Conservation (phyloP, 2,888 invertebrate species). For the Pocota personata region DNA sequence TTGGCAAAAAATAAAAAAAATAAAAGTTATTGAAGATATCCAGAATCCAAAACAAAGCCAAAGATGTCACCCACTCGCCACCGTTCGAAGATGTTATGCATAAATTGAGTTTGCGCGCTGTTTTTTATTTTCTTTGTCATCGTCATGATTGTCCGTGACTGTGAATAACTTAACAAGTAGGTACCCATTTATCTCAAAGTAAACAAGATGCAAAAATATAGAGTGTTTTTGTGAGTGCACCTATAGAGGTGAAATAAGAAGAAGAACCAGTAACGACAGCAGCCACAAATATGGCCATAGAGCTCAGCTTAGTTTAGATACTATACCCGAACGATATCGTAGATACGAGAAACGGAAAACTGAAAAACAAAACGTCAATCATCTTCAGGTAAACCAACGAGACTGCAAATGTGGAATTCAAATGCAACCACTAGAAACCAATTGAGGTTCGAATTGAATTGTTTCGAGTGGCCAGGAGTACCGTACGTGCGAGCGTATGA, state of each 20-base stretch:
- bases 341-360: conserved; percentile 22
- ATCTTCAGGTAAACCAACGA: conserved; percentile 45
- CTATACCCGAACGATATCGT: conserved; percentile 34
- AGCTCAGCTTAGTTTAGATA: conserved; percentile 35
- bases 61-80: conserved; percentile 74
- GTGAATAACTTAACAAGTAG: conserved; percentile 70
- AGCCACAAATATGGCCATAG: conserved; percentile 49
- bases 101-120: conserved; percentile 57
- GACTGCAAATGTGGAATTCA: conserved; percentile 69
- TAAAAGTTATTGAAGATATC: conserved; percentile 47
- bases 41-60: conserved; percentile 56
- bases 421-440: conserved; percentile 66
- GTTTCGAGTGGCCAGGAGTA: conserved; percentile 60
- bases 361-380: conserved; percentile 63
- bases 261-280: conserved; percentile 34
- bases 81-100: conserved; percentile 67
- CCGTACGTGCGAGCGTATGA: conserved; percentile 2
- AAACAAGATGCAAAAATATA: conserved; percentile 73
- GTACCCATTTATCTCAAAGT: conserved; percentile 68
- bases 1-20: conserved; percentile 15
- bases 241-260: conserved; percentile 20
- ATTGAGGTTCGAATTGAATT: conserved; percentile 68
- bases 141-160: conserved; percentile 70
- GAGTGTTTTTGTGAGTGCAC: conserved; percentile 70
- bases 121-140: conserved; percentile 38